These are phyloP conservation scores for Drosophila parthenogenetica DNA, from an alignment of 2,888 invertebrate species.

Conservation along the genomic window DNA sequence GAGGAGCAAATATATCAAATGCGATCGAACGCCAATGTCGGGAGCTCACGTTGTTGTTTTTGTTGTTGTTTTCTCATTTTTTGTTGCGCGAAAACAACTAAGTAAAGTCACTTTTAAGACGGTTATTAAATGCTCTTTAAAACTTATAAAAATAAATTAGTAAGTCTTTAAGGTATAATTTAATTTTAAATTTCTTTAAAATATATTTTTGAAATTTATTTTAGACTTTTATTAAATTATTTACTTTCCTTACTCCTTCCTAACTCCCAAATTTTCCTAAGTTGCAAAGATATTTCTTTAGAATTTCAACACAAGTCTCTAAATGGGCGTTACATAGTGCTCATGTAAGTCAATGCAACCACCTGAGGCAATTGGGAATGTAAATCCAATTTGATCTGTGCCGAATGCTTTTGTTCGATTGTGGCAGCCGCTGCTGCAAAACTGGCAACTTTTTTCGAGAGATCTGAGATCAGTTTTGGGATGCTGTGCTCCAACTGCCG, in stretches of 20 bases:
- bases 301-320: background rate
- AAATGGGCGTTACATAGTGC: conserved; percentile 32
- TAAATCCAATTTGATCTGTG: conserved; percentile 81
- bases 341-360: conserved; percentile 30
- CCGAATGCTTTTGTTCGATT: conserved; percentile 77
- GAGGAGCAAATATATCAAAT: conserved; percentile 83
- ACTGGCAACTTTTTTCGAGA: conserved; percentile 65
- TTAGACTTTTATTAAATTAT: no score
- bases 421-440: conserved; percentile 58
- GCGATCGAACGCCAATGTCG: conserved; percentile 83
- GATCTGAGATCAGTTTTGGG: conserved; percentile 54
- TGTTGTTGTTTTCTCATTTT: conserved; percentile 60
- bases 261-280: no score
- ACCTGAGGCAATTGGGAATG: conserved; percentile 54
- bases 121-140: conserved; percentile 16
- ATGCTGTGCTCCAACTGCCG: conserved; percentile 12
- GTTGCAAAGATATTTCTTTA: background rate
- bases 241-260: no score
- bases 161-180: no score
- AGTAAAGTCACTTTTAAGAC: background rate
- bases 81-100: conserved; percentile 44
- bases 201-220: no score
- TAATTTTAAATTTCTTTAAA: no score
- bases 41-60: conserved; percentile 65
- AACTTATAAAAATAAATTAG: background rate